Base-by-base conservation (phyloP, 2,888 invertebrate species). In the Adineta ricciae region DNA sequence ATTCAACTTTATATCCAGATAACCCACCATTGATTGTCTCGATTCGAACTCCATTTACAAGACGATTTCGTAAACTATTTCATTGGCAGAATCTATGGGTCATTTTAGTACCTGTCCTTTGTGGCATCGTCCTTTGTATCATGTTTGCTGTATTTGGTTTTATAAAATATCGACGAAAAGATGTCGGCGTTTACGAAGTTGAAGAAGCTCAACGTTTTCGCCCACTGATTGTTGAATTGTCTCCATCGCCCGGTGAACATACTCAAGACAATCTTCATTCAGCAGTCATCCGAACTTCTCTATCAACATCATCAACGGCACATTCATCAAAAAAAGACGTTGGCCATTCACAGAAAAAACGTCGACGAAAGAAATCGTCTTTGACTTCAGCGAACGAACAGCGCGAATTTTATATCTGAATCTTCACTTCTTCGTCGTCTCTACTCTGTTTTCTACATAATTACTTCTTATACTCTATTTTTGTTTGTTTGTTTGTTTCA, bases 121-220 rank as follows among this genome's bases (percentile, higher is more conserved):
- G 41, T 41, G 41, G 38, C 24, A 38, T 41, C 11, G 2, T 41
- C 1, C 41, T 38, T 2, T 78, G 38, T 41, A n/a, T 78, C 9
- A 1, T 78, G n/a, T n/a, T n/a, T 78, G 41, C n/a, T 78, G 19
- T 78, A 24, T 64, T 32, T 64, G 78, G 38, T 41, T 78, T 41
- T 78, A 78, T 78, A 41, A 78, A 78, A 41, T 78, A 78, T 78
- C 38, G 78, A n/a, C 78, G 78, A 78, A 78, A 78, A 78, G 78
- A 78, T 78, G 78, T 41, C 24, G 78, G 78, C 41, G 41, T 41
- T 41, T 78, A 78, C 41, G 41, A 78, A 78, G 78, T 78, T 78
- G 78, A 78, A 78, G 78, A 78, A 78, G 78, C 78, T n/a, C 78
- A 78, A 78, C 78, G 78, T 78, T 78, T 78, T 78, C 78, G 78